Evolutionary conservation across 2,113 vertebrate genomes (phyloP), one percentile per base, ranked within the genome.

Genomic region (Pandion haliaetus): DNA sequence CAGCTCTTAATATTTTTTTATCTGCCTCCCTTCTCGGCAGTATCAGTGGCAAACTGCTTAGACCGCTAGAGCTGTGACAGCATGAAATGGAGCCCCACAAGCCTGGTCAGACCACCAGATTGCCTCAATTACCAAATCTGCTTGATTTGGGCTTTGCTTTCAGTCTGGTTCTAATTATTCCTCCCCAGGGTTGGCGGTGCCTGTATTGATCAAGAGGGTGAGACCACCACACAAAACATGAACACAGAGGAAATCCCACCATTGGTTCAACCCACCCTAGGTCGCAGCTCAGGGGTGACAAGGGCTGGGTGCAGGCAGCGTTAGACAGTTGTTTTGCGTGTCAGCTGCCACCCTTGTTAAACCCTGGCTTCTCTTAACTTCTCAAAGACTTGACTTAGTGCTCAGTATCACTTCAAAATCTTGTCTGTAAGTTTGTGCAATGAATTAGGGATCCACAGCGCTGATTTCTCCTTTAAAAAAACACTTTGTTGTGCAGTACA

Each of bases 311-410:
- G 81, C 71, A 80, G 67, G 62, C 29, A 29, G 20, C 25, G 17
- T 63, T 52, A 44, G 32, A 9, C 1, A 4, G 13, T 24, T 55
- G 40, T 16, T 79, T 38, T 65, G 17, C 0, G 0, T 13, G 40
- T 20, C 67, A 80, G 77, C 59, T 83, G 31, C 76, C 36, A 24
- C 26, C 14, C 13, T 34, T 38, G 45, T 38, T 13, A n/a, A 38
- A 16, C 38, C 34, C 71, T 40, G 86, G 10, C 67, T 65, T 78
- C 72, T 54, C 54, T 71, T 45, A 38, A 38, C 21, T 23, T 66
- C 82, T 82, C 38, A 29, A 59, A 54, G 65, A 16, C 29, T 58
- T 70, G 45, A 45, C 47, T 62, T 36, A 10, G 32, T 63, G 76
- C 28, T 79, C 34, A 11, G 32, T n/a, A 40, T 36, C 44, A 17